Percentiles rank a stretch among this genome's conserved stretches.
These are phyloP conservation scores for Caiman crocodilus DNA, from an alignment of 2,797 vertebrate genomes.

Conservation along the genomic window DNA sequence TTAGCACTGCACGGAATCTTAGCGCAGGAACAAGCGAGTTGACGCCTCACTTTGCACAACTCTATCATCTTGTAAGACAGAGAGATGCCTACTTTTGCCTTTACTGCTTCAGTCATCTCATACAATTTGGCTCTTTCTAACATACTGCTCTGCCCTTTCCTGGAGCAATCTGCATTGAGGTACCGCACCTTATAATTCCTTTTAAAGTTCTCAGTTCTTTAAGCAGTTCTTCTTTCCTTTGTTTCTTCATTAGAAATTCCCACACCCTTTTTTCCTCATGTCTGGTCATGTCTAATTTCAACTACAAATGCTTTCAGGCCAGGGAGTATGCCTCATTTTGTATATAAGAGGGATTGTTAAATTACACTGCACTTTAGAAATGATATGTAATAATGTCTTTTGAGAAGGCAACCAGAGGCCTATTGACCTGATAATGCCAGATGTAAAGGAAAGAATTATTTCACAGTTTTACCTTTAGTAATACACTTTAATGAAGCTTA, in stretches of 20 bases:
- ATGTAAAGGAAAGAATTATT: not conserved
- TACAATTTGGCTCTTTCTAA: not conserved
- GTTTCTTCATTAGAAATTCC: slow-evolving; percentile 1
- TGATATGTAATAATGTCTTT: slow-evolving; percentile 1
- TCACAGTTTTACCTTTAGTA: not conserved
- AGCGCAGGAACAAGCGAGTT: not conserved
- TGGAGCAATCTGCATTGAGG: not conserved
- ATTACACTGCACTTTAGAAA: slow-evolving; percentile 25
- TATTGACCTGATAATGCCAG: not conserved
- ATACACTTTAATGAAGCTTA: not conserved
- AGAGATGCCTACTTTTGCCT: not conserved
- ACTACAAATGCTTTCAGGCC: not conserved
- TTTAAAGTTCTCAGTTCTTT: not conserved
- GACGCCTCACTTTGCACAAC: not conserved
- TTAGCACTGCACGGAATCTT: not conserved
- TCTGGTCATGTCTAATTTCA: not conserved
- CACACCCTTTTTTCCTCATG: slow-evolving; percentile 14
- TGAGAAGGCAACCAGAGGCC: not conserved
- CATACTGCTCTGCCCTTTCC: not conserved
- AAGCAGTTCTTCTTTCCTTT: not conserved
- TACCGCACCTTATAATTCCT: not conserved
- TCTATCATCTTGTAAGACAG: too few species aligned
- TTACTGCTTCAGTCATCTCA: not conserved
- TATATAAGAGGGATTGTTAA: slow-evolving; percentile 17
- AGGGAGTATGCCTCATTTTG: not conserved